These are phyloP conservation scores for Uromys caudimaculatus DNA, from an alignment of 2,797 vertebrate genomes.

Conservation along the genomic window DNA sequence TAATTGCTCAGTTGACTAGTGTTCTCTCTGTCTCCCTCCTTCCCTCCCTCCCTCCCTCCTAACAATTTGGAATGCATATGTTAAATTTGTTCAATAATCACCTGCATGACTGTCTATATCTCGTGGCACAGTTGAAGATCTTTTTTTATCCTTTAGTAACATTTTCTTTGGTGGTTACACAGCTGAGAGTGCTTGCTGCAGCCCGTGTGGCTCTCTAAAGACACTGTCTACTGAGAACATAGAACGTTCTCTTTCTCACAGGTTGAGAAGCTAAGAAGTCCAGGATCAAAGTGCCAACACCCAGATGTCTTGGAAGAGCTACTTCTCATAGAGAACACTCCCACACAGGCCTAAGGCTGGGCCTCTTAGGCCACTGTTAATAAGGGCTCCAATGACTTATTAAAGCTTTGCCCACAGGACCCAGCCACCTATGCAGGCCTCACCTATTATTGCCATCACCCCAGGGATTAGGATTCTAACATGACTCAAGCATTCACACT, in stretches of 20 bases:
- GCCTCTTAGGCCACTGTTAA: no score
- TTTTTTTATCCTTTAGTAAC: neutral
- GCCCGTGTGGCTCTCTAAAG: neutral
- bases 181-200: neutral
- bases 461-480: neutral
- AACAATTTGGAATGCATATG: neutral
- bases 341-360: neutral
- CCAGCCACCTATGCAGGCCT: neutral
- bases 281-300: neutral
- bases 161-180: slow-evolving; percentile 2
- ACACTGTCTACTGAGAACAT: neutral
- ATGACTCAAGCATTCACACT: no score
- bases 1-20: neutral
- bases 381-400: neutral
- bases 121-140: neutral
- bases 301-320: neutral
- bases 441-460: neutral
- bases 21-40: neutral
- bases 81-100: neutral
- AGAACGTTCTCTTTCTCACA: neutral
- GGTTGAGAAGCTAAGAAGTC: neutral
- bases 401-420: neutral
- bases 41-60: neutral
- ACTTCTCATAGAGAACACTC: neutral
- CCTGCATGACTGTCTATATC: neutral